Evolutionary conservation across 53 echinoderm and acorn worm genomes (phyloP), one percentile per base, ranked within the genome.

Genomic region (Actinopyga echinites): DNA sequence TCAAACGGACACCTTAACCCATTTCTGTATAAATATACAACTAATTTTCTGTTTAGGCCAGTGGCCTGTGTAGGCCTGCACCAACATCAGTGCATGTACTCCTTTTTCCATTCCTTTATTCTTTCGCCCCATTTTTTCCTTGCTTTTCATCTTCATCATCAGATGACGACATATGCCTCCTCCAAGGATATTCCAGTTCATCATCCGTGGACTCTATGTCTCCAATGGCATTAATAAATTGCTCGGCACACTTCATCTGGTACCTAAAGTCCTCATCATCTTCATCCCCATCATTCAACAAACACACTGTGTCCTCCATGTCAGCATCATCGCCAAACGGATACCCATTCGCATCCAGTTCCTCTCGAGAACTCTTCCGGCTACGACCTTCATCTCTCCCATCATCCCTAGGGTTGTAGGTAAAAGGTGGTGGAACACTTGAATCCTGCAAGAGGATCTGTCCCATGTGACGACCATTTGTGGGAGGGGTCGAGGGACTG

Each of bases 381-480:
- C 83, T 26, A 64, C 77, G 77, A 45, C 12, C 38, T 71, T 44
- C 85, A 68, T 71, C 82, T 22, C 33, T 85, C 89, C 62, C 86
- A 67, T 89, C 92, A 40, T 83, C 79, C 30, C 60, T 83, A 0
- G 92, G 89, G 35, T 87, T 92, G 80, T 99, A 94, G 13, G 80
- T 90, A 84, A 92, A 99, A 11, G 87, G 90, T 8, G 94, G 99
- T 5, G 99, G 99, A 8, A 92, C 94, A 23, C 86, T 87, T 4
- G 90, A 90, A 65, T 99, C 99, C 67, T 99, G 99, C 2, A 99
- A 87, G 30, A 99, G 91, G 30, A 99, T 92, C 69, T 99, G 94
- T 9, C 94, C 94, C 2, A 89, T 87, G 55, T 35, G 13, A 22
- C 81, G 19, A 19, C 61, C 81, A 34, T 61, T 61, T 34, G 60